phyloP scores from a whole-genome alignment of 64 coral and sea anemone genomes.

The Acropora yongei region DNA sequence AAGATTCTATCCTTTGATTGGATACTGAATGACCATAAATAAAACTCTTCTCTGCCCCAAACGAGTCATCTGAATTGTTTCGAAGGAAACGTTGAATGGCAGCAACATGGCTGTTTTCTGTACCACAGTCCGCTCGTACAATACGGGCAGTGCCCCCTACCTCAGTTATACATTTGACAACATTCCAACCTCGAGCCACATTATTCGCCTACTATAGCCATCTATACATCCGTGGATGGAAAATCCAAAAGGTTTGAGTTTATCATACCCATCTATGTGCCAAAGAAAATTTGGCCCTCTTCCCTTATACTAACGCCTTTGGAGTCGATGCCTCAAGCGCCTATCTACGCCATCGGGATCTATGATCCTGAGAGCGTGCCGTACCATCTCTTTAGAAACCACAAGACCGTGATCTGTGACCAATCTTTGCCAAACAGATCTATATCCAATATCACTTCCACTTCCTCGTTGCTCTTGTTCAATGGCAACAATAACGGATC shows the following conservation, averaged over 20 bases:
- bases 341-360: slow-evolving; percentile 20
- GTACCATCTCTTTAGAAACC: slow-evolving; percentile 59
- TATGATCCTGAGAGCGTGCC: slow-evolving; percentile 45
- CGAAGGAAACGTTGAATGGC: not conserved
- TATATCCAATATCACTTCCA: slow-evolving; percentile 43
- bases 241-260: not conserved
- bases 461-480: slow-evolving; percentile 17
- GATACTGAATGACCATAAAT: not conserved
- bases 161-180: not conserved
- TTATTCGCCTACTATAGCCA: not conserved
- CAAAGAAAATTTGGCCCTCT: slow-evolving; percentile 19
- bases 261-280: slow-evolving; percentile 1
- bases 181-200: not conserved
- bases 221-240: not conserved
- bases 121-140: not conserved
- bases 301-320: not conserved
- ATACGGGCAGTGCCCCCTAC: not conserved
- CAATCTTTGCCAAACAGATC: slow-evolving; percentile 44
- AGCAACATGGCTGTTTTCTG: not conserved
- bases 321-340: not conserved
- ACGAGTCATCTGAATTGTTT: not conserved
- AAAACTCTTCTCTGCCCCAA: slow-evolving; percentile 14
- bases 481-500: slow-evolving; percentile 2
- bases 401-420: slow-evolving; percentile 29
- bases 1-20: not conserved